phyloP scores from a whole-genome alignment of 1,140 invertebrate species.

The Caenorhabditis inopinata region DNA sequence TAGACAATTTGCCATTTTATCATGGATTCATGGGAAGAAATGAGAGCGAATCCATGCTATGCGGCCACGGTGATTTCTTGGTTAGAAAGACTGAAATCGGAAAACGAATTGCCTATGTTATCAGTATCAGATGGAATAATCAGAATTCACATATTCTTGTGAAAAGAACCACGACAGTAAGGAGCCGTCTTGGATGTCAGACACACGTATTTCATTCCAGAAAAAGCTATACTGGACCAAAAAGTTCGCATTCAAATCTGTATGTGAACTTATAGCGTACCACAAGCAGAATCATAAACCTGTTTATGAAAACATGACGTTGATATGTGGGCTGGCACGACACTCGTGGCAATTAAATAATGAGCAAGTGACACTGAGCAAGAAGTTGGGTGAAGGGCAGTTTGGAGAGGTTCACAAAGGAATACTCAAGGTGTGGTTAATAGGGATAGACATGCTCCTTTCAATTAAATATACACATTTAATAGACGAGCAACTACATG shows the following conservation, averaged over 20 bases:
- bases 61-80: background rate
- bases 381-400: slow-evolving; percentile 3
- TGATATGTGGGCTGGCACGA: background rate
- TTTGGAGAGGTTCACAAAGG: slow-evolving; percentile 19
- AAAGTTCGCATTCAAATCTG: background rate
- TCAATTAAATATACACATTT: too few relatives aligned
- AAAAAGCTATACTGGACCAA: slow-evolving; percentile 15
- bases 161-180: background rate
- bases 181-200: background rate
- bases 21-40: slow-evolving; percentile 4
- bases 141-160: background rate
- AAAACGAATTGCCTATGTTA: background rate
- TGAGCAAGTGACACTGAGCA: background rate
- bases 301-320: background rate
- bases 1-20: slow-evolving; percentile 15
- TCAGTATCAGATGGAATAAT: background rate
- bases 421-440: background rate
- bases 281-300: background rate
- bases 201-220: background rate
- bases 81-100: background rate
- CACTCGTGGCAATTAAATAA: slow-evolving; percentile 10
- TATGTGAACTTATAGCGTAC: background rate
- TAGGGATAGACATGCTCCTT: too few relatives aligned
- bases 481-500: too few relatives aligned
- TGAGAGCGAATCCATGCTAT: background rate